Conservation (phyloP, 92 coral and sea anemone genomes). For the Scolanthus callimorphus region DNA sequence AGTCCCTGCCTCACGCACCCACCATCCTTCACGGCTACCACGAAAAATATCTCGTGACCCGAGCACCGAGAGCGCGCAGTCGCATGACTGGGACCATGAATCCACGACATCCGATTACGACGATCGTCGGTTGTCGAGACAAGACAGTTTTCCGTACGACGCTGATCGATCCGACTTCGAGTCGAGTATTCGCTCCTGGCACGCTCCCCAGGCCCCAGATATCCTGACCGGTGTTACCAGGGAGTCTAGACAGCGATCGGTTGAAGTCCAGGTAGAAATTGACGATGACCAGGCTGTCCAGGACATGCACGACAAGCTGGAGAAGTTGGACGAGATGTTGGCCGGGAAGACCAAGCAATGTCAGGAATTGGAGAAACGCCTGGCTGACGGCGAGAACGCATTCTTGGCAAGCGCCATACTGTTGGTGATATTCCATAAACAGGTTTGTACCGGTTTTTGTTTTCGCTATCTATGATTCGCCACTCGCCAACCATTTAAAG, state of each 20-base stretch:
- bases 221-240: slow-evolving; percentile 61
- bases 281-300: slow-evolving; percentile 40
- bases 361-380: slow-evolving; percentile 40
- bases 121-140: slow-evolving; percentile 24
- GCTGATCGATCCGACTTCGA: slow-evolving; percentile 25
- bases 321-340: slow-evolving; percentile 43
- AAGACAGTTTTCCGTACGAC: slow-evolving; percentile 32
- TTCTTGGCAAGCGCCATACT: slow-evolving; percentile 58
- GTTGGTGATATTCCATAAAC: slow-evolving; percentile 26
- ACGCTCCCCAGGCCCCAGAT: slow-evolving; percentile 71
- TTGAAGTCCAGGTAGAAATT: slow-evolving; percentile 80
- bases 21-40: slow-evolving; percentile 13
- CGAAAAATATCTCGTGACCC: slow-evolving; percentile 23
- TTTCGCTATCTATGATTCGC: no score
- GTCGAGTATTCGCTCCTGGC: slow-evolving; percentile 37
- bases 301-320: slow-evolving; percentile 51
- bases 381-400: slow-evolving; percentile 37
- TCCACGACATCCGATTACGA: slow-evolving; percentile 37
- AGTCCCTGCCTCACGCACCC: slow-evolving; percentile 12
- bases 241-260: slow-evolving; percentile 58
- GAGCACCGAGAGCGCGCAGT: slow-evolving; percentile 27
- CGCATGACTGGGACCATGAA: slow-evolving; percentile 41
- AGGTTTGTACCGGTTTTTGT: slow-evolving; percentile 30
- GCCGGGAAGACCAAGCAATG: slow-evolving; percentile 50
- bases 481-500: no score